phyloP scores from a whole-genome alignment of 1,140 invertebrate species.

The Bombus confusus region DNA sequence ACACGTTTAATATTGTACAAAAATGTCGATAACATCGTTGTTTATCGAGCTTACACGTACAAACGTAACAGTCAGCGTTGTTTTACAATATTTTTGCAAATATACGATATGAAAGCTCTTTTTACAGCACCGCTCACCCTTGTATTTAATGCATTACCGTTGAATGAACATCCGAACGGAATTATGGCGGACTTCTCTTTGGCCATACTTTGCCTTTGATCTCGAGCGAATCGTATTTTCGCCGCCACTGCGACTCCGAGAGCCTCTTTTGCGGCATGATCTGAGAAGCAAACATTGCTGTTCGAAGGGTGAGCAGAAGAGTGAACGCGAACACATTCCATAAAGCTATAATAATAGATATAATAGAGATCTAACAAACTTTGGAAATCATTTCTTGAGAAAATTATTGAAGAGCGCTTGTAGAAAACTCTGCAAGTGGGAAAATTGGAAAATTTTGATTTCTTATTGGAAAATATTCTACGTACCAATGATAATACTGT shows the following conservation, averaged over 20 bases:
- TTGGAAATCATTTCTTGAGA: background rate
- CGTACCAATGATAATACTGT: no score
- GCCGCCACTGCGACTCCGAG: conserved; percentile 13
- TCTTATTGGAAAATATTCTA: no score
- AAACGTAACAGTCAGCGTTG: background rate
- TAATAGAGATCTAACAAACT: background rate
- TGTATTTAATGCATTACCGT: conserved; percentile 10
- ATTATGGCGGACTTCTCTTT: conserved; percentile 20
- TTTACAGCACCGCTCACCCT: background rate
- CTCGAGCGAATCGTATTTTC: conserved; percentile 42
- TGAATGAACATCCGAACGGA: conserved; percentile 37
- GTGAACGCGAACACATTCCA: conserved; percentile 23
- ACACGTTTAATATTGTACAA: no score
- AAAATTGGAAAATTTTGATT: no score
- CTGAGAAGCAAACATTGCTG: conserved; percentile 30
- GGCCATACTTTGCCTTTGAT: conserved; percentile 31
- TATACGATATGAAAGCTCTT: background rate
- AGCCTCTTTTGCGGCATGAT: conserved; percentile 47
- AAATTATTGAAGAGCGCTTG: background rate
- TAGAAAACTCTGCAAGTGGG: no score
- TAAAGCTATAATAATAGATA: conserved; percentile 32
- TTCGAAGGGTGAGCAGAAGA: conserved; percentile 16
- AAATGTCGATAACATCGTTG: background rate
- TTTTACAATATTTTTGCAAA: background rate
- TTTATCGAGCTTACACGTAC: background rate